Evolutionary conservation across 2,113 vertebrate species (phyloP), one percentile per base, ranked within the genome.

Genomic region (Ochotona curzoniae): DNA sequence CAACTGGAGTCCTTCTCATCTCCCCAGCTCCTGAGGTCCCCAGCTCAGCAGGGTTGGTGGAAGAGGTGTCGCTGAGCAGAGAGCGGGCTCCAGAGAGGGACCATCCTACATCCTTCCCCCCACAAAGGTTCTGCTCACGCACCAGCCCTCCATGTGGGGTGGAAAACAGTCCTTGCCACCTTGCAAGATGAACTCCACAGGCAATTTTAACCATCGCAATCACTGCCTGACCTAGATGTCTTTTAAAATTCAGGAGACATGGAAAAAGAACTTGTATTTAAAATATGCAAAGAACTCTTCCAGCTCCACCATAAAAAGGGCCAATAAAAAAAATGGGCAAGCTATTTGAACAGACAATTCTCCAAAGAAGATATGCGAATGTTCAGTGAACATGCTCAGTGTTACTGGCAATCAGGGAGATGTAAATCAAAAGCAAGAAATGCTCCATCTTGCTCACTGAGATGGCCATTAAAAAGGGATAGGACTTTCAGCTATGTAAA

Each of bases 101-200:
- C 44, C 44, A 30, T 8, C 74, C 70, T 57, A 15, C 32, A 20
- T 25, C 35, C 61, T 60, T 61, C 44, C 17, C 71, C 79, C n/a
- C 6, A 44, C 3, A 44, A 49, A 47, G 78, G n/a, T 32, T 64
- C 75, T 23, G 9, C 44, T 35, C 49, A 54, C 64, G 20, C 20
- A 4, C 0, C 7, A 76, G n/a, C 70, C 30, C 57, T 82, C 69
- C 25, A 32, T 0, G 0, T 23, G 47, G 60, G 26, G 54, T 30
- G 15, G 26, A 60, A 74, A 75, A 73, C 93, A n/a, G 47, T 83
- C 94, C 89, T 83, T 87, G 70, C 86, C 47, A 66, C 49, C 38
- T 38, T 64, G 71, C 64, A 54, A 44, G 6, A 38, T n/a, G 49
- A 81, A 64, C 30, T 69, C 26, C 12, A 70, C 1, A 35, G 73